Conservation (phyloP, 2,888 invertebrate genomes). For the Acanthopleura granulata region DNA sequence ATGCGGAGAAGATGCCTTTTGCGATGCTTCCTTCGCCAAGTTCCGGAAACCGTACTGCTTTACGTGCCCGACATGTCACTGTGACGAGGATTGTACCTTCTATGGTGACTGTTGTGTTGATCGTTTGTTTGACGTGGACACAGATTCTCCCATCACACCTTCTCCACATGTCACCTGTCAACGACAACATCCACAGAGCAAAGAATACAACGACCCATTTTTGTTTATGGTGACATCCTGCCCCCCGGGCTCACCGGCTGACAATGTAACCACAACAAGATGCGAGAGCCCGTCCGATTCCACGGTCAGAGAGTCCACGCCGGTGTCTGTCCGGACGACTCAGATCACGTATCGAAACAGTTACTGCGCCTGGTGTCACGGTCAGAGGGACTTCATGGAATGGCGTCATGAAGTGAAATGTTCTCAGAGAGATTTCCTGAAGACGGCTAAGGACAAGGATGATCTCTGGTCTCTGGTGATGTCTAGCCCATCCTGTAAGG, state of each 20-base stretch:
- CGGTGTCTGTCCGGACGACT: background rate
- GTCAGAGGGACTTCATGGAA: background rate
- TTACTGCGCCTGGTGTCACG: background rate
- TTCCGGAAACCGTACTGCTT: background rate
- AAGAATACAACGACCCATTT: background rate
- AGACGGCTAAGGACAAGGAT: background rate
- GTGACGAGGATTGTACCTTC: background rate
- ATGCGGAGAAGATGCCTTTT: background rate
- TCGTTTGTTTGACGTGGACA: background rate
- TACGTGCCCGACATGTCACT: background rate
- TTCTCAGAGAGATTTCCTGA: background rate
- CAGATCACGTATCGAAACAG: conserved; percentile 5
- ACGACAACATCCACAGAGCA: background rate
- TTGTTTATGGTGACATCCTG: background rate
- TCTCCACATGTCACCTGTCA: background rate
- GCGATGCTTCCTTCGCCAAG: background rate
- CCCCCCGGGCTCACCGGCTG: background rate
- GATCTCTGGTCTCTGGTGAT: background rate
- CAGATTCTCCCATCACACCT: background rate
- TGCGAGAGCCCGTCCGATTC: background rate
- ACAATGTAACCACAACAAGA: background rate
- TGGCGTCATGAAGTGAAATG: background rate
- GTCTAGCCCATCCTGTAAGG: background rate
- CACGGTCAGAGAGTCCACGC: background rate
- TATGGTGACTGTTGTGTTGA: conserved; percentile 10